These are phyloP conservation scores for Sciurus carolinensis DNA, from an alignment of 2,797 vertebrate species.

Conservation along the genomic window DNA sequence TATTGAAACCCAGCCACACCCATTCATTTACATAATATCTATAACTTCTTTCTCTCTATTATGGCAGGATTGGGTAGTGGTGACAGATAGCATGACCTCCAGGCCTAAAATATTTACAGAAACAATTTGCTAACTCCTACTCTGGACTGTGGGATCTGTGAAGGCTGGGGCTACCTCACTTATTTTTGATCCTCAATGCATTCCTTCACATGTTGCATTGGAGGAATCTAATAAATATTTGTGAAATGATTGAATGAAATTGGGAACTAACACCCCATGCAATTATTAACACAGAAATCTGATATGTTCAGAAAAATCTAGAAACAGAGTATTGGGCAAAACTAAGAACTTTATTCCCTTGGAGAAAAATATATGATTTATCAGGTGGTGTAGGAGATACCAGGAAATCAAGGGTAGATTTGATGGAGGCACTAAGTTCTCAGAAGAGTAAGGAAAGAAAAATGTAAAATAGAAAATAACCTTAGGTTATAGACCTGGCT, in stretches of 20 bases:
- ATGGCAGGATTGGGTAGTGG: not conserved
- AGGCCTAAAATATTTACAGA: not conserved
- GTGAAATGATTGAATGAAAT: not conserved
- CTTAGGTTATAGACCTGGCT: not conserved
- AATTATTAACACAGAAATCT: not conserved
- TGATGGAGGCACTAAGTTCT: not conserved
- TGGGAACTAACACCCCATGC: not conserved
- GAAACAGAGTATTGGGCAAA: not conserved
- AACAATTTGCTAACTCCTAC: not conserved
- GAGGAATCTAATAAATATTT: slow-evolving; percentile 33
- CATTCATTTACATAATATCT: not conserved
- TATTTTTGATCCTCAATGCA: not conserved
- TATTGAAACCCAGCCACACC: not conserved
- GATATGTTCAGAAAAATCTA: slow-evolving; percentile 27
- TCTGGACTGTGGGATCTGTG: not conserved
- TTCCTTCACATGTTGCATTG: not conserved
- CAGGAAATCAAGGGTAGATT: not conserved
- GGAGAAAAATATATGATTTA: not conserved
- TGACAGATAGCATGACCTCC: not conserved
- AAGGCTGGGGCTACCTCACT: not conserved
- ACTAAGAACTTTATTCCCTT: not conserved
- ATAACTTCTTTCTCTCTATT: not conserved
- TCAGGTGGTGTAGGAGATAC: not conserved
- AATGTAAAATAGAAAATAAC: not conserved
- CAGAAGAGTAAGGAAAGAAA: not conserved